Evolutionary conservation across 2,888 invertebrate genomes (phyloP).

Genomic region (Volucella inflata): DNA sequence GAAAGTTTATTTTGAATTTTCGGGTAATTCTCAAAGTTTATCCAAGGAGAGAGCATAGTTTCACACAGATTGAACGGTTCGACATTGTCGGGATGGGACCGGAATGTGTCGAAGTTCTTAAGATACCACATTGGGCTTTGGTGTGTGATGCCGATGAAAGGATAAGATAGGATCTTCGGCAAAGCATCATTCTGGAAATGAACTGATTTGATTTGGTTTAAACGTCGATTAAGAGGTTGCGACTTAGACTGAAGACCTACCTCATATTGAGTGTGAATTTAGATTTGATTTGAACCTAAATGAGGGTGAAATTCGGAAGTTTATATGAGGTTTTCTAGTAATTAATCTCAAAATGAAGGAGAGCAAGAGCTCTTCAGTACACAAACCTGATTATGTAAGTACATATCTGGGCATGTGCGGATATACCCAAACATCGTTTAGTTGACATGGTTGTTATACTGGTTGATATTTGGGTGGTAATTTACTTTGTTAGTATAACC

Average conservation of each 20-base stretch:
- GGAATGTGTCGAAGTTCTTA: background rate
- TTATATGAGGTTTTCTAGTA: too few relatives aligned
- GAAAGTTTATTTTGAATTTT: conserved; percentile 63
- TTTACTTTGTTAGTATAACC: too few relatives aligned
- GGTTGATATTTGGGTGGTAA: too few relatives aligned
- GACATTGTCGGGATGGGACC: background rate
- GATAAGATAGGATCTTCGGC: background rate
- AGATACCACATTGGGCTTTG: conserved; percentile 8
- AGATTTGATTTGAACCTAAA: too few relatives aligned
- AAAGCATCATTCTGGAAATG: conserved; percentile 37
- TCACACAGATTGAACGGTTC: conserved; percentile 51
- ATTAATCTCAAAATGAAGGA: too few relatives aligned
- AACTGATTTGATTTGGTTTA: conserved; percentile 65
- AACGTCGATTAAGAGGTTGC: conserved; percentile 58
- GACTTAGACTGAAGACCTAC: background rate
- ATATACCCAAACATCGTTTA: too few relatives aligned
- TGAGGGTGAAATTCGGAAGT: too few relatives aligned
- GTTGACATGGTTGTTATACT: too few relatives aligned
- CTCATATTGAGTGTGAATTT: too few relatives aligned
- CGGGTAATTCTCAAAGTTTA: conserved; percentile 54
- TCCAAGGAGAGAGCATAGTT: conserved; percentile 46
- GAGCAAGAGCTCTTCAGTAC: too few relatives aligned
- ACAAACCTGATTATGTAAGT: too few relatives aligned
- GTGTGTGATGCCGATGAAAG: conserved; percentile 39
- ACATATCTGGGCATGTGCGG: too few relatives aligned